Evolutionary conservation across 2,113 vertebrate genomes (phyloP).

Genomic region (Chrysochloris asiatica): DNA sequence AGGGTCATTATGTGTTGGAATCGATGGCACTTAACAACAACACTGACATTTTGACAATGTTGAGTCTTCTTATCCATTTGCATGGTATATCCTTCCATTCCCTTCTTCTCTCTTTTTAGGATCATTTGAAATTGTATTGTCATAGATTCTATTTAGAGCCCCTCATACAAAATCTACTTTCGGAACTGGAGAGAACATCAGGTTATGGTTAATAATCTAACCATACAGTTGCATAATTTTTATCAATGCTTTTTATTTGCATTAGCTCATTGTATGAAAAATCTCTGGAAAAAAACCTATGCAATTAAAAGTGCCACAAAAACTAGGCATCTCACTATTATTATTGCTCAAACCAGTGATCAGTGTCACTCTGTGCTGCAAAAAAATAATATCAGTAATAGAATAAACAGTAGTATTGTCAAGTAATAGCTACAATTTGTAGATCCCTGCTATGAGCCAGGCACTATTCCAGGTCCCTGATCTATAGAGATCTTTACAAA

Average conservation of each 20-base stretch:
- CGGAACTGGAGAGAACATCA: background rate
- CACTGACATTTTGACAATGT: too few relatives aligned
- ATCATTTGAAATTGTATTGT: background rate
- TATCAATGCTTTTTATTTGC: background rate
- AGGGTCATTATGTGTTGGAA: too few relatives aligned
- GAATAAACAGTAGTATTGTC: fast-evolving
- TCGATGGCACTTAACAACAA: too few relatives aligned
- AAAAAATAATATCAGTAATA: background rate
- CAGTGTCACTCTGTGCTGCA: background rate
- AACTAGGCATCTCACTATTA: background rate
- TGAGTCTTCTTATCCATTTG: too few relatives aligned
- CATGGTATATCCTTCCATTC: background rate
- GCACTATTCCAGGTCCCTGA: background rate
- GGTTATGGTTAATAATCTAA: background rate
- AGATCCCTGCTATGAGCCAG: background rate
- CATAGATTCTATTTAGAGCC: background rate
- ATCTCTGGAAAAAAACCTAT: background rate
- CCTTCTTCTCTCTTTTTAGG: background rate
- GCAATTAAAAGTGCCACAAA: background rate
- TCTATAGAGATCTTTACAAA: background rate
- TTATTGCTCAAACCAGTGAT: background rate
- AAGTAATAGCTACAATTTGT: background rate
- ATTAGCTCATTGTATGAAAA: background rate
- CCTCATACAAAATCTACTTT: background rate
- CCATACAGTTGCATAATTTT: background rate